Evolutionary conservation across 2,888 invertebrate species (phyloP), one percentile per base, ranked within the genome.

Genomic region (Alloscopus bannaensis): DNA sequence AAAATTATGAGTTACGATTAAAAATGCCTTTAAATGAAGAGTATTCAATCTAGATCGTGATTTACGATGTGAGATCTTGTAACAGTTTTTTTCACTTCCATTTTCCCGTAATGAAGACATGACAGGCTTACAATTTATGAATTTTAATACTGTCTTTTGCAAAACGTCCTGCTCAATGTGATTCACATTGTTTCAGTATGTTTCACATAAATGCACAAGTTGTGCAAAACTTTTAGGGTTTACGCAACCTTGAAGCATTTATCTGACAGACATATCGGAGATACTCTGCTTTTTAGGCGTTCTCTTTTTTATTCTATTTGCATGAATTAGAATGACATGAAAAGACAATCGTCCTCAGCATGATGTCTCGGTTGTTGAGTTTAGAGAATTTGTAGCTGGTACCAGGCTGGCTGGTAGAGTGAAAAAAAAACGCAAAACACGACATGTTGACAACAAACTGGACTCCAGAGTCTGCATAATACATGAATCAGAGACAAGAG

Each of bases 371-470:
- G 4, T 20, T 52, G 47, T 64, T 45, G n/a, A n/a, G n/a, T n/a
- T n/a, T n/a, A n/a, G n/a, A n/a, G n/a, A n/a, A n/a, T n/a, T n/a
- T n/a, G n/a, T n/a, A n/a, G n/a, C n/a, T 75, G 75, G 75, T 75
- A 75, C 75, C 75, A 75, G 50, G 68, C 75, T 66, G 75, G 75
- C 75, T 75, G 75, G 75, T 50, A 66, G 29, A 16, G 45, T 45
- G 36, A 68, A 68, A 68, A 55, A 29, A 36, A 36, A 18, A 18
- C 4, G 24, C 16, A 50, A 6, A 55, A 26, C 26, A 36, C 20
- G 55, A 62, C 55, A 65, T 42, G 64, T 55, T 72, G 72, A 71
- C 64, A 62, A 60, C 71, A 70, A 60, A n/a, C 60, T 60, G 47
- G 57, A 50, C 47, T 59, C 18, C 50, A 20, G 1, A 50, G 8